phyloP scores from a whole-genome alignment of 2,113 vertebrate species.

The Urocolius indicus region DNA sequence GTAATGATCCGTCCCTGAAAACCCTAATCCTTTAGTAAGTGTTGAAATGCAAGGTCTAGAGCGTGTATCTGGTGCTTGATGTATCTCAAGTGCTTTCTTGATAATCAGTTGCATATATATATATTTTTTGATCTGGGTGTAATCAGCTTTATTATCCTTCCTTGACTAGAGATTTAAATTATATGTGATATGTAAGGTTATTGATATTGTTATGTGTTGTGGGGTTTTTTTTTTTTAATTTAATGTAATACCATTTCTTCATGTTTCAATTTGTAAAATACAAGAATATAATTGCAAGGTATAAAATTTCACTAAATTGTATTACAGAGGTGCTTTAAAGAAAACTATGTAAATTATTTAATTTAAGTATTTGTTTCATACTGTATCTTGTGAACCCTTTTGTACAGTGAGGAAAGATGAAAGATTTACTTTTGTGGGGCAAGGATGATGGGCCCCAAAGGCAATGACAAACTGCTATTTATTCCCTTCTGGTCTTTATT shows the following conservation, averaged over 20 bases:
- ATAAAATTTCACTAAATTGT: slow-evolving; percentile 48
- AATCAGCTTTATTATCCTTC: slow-evolving; percentile 40
- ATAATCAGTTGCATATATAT: background rate
- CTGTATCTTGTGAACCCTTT: slow-evolving; percentile 36
- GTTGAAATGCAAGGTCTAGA: background rate
- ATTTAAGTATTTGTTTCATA: slow-evolving; percentile 51
- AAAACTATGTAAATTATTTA: slow-evolving; percentile 63
- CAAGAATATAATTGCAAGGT: slow-evolving; percentile 18
- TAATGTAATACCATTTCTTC: slow-evolving; percentile 35
- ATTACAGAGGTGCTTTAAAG: slow-evolving; percentile 52
- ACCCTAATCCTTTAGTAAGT: background rate
- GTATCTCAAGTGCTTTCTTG: background rate
- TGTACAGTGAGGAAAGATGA: slow-evolving; percentile 15
- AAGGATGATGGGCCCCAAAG: background rate
- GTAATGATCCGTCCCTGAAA: background rate
- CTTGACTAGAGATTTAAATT: slow-evolving; percentile 20
- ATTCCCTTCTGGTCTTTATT: slow-evolving; percentile 23
- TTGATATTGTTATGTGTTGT: background rate
- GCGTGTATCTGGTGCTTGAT: background rate
- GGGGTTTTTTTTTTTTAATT: slow-evolving; percentile 6
- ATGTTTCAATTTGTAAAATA: slow-evolving; percentile 36
- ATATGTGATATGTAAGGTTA: slow-evolving; percentile 8
- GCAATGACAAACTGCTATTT: slow-evolving; percentile 39
- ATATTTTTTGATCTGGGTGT: slow-evolving; percentile 6
- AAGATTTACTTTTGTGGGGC: background rate